Evolutionary conservation across 2,888 invertebrate genomes (phyloP), one percentile per base, ranked within the genome.

Genomic region (Isoperla grammatica): DNA sequence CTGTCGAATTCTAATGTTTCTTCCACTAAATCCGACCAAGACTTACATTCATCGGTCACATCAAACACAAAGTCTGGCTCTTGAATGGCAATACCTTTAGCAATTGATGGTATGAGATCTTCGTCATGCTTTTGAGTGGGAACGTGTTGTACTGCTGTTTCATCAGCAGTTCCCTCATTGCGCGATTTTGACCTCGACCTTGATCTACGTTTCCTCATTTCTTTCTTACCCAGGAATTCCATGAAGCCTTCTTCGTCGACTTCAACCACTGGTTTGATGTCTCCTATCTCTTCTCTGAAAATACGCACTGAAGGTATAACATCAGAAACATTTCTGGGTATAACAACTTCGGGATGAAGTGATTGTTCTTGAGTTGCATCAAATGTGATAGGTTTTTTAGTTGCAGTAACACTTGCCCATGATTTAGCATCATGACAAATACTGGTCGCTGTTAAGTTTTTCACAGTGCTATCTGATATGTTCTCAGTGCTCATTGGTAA

Each of bases 161-260:
- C 20, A 13, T 59, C 63, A 29, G 29, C 29, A 29, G 29, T 4
- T 6, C 8, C 29, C 8, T 43, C 49, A 9, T 54, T 60, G 8
- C 55, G 55, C 9, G 68, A 67, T 48, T 65, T 62, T 15, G 70
- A 70, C 40, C 73, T 70, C 19, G 75, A 75, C 62, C 76, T 71
- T 40, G 75, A 75, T 55, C 72, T 69, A 17, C 75, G 68, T 11
- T 71, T 71, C 17, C 72, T 69, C 56, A 74, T 71, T 64, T 76
- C 76, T 65, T 74, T 76, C 66, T 75, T 75, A 17, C 76, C 76
- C 6, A 78, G 68, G 56, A 73, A 75, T 69, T 79, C 78, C 61
- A 78, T 73, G 65, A 79, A 79, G 50, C 77, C 79, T 65, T 78
- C 75, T 12, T 72, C 68, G 62, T 74, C 77, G 23, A 69, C 69